phyloP scores from a whole-genome alignment of 2,113 vertebrate species.

The Strix uralensis region DNA sequence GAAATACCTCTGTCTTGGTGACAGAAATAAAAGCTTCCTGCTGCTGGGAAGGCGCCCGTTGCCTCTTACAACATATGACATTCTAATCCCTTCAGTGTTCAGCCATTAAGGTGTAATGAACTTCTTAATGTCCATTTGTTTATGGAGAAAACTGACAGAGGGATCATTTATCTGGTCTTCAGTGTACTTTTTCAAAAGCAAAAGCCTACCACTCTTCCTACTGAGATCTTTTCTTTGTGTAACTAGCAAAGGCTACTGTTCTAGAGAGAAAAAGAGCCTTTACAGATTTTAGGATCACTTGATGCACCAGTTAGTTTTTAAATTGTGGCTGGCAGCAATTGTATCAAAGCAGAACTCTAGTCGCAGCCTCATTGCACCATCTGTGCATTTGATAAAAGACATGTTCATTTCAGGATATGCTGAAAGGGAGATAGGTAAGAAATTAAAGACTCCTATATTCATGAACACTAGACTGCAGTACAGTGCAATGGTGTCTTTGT shows the following conservation, averaged over 20 bases:
- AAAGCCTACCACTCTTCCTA: neutral
- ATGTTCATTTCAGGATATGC: constrained; percentile 36
- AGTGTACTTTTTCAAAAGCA: neutral
- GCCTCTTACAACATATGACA: neutral
- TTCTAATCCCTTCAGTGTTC: neutral
- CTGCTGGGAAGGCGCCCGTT: neutral
- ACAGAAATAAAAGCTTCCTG: neutral
- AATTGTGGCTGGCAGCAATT: constrained; percentile 35
- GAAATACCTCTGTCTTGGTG: neutral
- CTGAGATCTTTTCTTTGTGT: neutral
- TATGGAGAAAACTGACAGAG: neutral
- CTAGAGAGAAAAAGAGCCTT: neutral
- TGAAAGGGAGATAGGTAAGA: constrained; percentile 30
- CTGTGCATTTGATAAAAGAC: constrained; percentile 54
- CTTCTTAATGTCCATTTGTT: constrained; percentile 2
- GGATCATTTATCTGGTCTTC: neutral
- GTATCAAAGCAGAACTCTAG: constrained; percentile 52
- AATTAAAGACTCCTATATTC: neutral
- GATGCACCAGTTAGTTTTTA: constrained; percentile 4
- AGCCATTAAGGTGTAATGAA: neutral
- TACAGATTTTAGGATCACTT: neutral
- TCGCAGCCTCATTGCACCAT: constrained; percentile 59
- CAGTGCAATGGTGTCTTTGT: neutral
- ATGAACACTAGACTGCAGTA: neutral
- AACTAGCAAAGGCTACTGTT: neutral